These are phyloP conservation scores for Phoxinus phoxinus DNA, from an alignment of 2,113 vertebrate genomes.

Conservation along the genomic window DNA sequence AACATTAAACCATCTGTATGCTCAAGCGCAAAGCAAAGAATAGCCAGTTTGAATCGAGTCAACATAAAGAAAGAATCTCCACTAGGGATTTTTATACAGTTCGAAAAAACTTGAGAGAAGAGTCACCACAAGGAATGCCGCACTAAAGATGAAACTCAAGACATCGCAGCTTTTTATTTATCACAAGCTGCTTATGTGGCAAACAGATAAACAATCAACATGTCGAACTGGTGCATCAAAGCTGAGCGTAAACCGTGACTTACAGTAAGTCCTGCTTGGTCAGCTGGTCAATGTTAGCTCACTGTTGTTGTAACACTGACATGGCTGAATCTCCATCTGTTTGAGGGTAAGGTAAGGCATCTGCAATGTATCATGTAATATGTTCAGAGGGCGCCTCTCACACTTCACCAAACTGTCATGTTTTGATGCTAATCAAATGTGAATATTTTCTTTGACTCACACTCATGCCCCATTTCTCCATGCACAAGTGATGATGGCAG, in stretches of 20 bases:
- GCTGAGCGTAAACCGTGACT: constrained; percentile 17
- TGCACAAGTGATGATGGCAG: not conserved
- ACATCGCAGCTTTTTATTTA: not conserved
- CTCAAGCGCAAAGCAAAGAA: not conserved
- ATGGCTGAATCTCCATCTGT: constrained; percentile 1
- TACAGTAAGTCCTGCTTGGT: not conserved
- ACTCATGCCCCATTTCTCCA: not conserved
- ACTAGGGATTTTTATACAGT: constrained; percentile 8
- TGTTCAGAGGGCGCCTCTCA: not conserved
- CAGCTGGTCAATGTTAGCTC: constrained; percentile 11
- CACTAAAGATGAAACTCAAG: not conserved
- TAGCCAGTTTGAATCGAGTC: not conserved
- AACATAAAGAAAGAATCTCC: not conserved
- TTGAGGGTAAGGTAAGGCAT: constrained; percentile 35
- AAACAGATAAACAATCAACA: constrained; percentile 13
- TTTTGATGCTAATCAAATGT: not conserved
- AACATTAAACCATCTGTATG: not conserved
- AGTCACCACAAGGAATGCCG: not conserved
- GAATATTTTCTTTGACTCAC: not conserved
- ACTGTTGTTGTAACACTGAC: constrained; percentile 19
- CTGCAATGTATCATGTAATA: constrained; percentile 9
- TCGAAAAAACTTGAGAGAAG: not conserved
- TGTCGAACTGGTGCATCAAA: constrained; percentile 6
- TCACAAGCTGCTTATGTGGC: not conserved
- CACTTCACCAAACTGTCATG: not conserved